Evolutionary conservation across 2,113 vertebrate species (phyloP).

Genomic region (Scartelaos histophorus): DNA sequence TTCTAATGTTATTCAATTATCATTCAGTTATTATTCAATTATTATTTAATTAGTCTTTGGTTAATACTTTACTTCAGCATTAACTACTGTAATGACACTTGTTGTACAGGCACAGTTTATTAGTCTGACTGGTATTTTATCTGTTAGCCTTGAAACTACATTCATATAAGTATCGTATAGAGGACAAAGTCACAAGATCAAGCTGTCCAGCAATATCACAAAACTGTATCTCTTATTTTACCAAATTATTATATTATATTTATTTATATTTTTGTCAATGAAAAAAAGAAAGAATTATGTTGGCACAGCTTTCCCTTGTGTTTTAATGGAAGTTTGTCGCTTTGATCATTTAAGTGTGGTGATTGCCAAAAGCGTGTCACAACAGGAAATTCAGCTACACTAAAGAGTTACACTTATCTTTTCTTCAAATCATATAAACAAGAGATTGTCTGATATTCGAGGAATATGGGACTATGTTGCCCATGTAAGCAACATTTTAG

Average conservation of each 20-base stretch:
- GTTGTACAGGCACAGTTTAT: too few relatives aligned
- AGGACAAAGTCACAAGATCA: too few relatives aligned
- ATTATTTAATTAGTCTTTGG: too few relatives aligned
- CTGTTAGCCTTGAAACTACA: too few relatives aligned
- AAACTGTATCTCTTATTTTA: neutral
- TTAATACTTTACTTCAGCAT: too few relatives aligned
- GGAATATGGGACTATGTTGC: neutral
- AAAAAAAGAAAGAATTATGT: neutral
- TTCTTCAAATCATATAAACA: neutral
- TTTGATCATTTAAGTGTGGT: constrained; percentile 36
- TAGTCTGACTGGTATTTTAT: too few relatives aligned
- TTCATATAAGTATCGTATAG: too few relatives aligned
- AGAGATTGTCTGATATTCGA: neutral
- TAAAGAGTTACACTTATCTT: constrained; percentile 7
- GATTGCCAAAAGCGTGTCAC: constrained; percentile 27
- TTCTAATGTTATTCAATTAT: too few relatives aligned
- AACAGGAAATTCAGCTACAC: constrained; percentile 13
- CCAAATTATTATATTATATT: too few relatives aligned
- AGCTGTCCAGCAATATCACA: neutral
- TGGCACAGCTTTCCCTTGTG: neutral
- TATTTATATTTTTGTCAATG: neutral
- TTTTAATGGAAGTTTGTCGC: constrained; percentile 11
- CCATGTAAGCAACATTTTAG: neutral
- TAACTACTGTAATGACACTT: too few relatives aligned
- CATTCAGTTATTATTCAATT: too few relatives aligned